Conservation (phyloP, 1,140 invertebrate species). For the Bursaphelenchus mucronatus region DNA sequence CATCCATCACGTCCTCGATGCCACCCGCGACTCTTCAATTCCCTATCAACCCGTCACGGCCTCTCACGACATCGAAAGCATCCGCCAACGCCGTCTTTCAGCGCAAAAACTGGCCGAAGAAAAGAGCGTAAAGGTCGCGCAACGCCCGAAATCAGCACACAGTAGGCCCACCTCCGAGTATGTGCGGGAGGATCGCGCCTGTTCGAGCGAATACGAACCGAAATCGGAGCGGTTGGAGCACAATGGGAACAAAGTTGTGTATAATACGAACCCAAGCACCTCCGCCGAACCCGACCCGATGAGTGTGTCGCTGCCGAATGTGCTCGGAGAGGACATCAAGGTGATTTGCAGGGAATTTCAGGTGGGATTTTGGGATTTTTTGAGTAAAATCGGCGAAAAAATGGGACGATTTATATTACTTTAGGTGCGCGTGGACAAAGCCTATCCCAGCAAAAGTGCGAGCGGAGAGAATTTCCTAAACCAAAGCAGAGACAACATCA, state of each 20-base stretch:
- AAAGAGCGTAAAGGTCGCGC: no score
- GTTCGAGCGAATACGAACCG: constrained; percentile 16
- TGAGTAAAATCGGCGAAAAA: constrained; percentile 18
- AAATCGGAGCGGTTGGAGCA: neutral
- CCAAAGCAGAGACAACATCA: constrained; percentile 62
- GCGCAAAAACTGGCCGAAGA: no score
- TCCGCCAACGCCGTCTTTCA: no score
- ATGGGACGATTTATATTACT: neutral
- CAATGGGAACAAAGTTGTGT: neutral
- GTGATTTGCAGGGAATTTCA: constrained; percentile 40
- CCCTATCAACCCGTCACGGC: no score
- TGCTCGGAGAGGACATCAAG: constrained; percentile 43
- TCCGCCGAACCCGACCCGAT: constrained; percentile 34
- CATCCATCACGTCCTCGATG: no score
- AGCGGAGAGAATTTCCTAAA: constrained; percentile 56
- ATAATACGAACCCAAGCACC: neutral
- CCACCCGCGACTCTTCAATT: no score
- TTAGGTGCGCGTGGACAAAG: constrained; percentile 20
- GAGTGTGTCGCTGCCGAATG: constrained; percentile 56
- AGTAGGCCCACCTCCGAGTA: no score
- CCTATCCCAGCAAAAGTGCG: constrained; percentile 32
- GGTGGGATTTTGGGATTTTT: neutral
- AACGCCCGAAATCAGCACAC: no score
- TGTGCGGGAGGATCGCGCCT: no score
- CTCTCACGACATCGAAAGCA: no score